These are phyloP conservation scores for Drosophila mercatorum DNA, from an alignment of 2,888 invertebrate genomes.

Conservation along the genomic window DNA sequence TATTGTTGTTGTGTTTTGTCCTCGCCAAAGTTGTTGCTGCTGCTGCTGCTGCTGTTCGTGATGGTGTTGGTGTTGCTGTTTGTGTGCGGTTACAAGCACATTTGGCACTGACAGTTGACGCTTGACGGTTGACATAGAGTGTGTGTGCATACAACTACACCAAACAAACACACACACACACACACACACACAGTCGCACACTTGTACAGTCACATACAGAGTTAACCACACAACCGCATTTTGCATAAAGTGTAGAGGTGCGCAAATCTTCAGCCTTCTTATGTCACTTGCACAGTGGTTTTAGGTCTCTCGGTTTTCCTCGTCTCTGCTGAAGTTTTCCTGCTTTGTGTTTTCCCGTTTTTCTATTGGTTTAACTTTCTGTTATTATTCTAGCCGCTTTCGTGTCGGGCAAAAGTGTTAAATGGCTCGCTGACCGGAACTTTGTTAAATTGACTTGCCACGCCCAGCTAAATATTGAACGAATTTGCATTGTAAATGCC, in stretches of 20 bases:
- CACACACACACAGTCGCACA: slow-evolving; percentile 9
- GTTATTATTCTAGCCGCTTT: slow-evolving; percentile 27
- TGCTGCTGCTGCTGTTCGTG: slow-evolving; percentile 1
- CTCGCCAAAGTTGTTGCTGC: slow-evolving; percentile 41
- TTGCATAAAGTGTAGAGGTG: slow-evolving; percentile 61
- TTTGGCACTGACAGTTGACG: slow-evolving; percentile 83
- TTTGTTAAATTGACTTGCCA: slow-evolving; percentile 69
- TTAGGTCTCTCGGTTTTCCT: slow-evolving; percentile 11
- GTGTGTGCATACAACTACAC: slow-evolving; percentile 44
- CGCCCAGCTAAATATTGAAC: slow-evolving; percentile 63
- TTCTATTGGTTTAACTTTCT: slow-evolving; percentile 18
- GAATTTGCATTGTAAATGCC: slow-evolving; percentile 78
- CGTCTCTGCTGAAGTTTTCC: neutral
- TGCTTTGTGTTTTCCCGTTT: neutral
- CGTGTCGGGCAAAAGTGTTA: slow-evolving; percentile 67
- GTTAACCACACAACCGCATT: slow-evolving; percentile 49
- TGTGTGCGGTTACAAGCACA: slow-evolving; percentile 79
- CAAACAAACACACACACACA: slow-evolving; percentile 18
- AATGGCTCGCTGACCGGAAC: slow-evolving; percentile 73
- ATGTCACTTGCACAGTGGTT: slow-evolving; percentile 64
- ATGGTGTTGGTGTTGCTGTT: slow-evolving; percentile 36
- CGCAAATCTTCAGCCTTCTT: slow-evolving; percentile 62
- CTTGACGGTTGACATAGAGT: slow-evolving; percentile 77
- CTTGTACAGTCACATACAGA: slow-evolving; percentile 18
- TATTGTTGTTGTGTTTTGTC: slow-evolving; percentile 34